Conservation (phyloP, 2,113 vertebrate genomes). For the Cebidichthys violaceus region DNA sequence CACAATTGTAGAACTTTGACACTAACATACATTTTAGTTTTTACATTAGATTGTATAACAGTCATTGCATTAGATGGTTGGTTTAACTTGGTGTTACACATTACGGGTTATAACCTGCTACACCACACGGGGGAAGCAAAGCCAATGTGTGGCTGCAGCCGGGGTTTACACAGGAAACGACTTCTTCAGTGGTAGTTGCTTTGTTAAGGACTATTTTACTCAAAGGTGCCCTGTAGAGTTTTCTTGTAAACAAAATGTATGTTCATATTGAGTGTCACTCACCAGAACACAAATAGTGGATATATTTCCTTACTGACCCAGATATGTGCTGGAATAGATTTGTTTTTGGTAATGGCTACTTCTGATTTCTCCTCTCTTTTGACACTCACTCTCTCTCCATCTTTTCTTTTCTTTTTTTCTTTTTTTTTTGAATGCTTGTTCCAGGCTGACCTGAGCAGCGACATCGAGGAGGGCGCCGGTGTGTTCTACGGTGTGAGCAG, state of each 20-base stretch:
- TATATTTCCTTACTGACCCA: neutral
- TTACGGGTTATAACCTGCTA: neutral
- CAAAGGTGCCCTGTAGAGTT: neutral
- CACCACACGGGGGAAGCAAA: constrained; percentile 14
- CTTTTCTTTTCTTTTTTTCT: too few species aligned
- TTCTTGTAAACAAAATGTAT: neutral
- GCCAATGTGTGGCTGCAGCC: neutral
- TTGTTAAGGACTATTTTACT: neutral
- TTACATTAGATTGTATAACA: neutral
- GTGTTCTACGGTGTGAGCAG: constrained; percentile 95
- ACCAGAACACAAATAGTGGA: neutral
- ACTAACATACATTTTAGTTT: neutral
- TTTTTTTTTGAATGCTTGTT: neutral
- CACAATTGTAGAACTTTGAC: neutral
- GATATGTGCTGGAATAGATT: neutral
- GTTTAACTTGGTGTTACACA: neutral
- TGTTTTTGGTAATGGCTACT: neutral
- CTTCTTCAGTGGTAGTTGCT: neutral
- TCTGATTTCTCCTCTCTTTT: neutral
- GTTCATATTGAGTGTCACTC: neutral
- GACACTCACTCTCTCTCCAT: neutral
- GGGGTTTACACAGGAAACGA: neutral
- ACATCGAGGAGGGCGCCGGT: constrained; percentile 90
- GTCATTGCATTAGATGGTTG: neutral
- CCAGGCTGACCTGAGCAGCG: constrained; percentile 93